These are phyloP conservation scores for Chauna torquata DNA, from an alignment of 2,113 vertebrate genomes.

Conservation along the genomic window DNA sequence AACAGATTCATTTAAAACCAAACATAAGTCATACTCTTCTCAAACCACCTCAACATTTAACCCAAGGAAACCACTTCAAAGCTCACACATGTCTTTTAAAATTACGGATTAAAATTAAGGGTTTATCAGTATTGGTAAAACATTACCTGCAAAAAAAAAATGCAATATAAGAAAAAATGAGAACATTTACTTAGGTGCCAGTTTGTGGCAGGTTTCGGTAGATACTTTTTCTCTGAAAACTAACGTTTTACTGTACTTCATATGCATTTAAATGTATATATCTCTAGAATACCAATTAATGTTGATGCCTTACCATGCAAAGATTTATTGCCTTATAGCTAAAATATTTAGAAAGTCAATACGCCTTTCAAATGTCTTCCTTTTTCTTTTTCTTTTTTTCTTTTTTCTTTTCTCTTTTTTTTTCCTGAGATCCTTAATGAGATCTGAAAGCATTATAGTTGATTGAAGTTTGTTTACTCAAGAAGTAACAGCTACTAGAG, in stretches of 20 bases:
- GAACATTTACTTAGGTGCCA: background rate
- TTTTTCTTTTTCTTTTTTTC: background rate
- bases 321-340: background rate
- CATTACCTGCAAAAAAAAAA: background rate
- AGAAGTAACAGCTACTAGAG: slow-evolving; percentile 7
- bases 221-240: background rate
- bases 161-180: background rate
- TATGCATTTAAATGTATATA: background rate
- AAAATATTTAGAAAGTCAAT: slow-evolving; percentile 2
- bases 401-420: background rate
- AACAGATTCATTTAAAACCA: background rate
- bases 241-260: background rate
- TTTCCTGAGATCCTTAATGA: background rate
- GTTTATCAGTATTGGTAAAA: background rate
- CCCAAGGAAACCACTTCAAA: background rate
- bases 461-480: slow-evolving; percentile 55
- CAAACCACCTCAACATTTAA: background rate
- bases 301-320: background rate
- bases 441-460: background rate
- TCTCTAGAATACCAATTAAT: background rate
- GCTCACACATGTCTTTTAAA: background rate
- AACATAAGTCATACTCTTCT: background rate
- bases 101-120: background rate
- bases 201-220: background rate
- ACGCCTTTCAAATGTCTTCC: background rate